Evolutionary conservation across 1,140 invertebrate species (phyloP).

Genomic region (Arion vulgaris): DNA sequence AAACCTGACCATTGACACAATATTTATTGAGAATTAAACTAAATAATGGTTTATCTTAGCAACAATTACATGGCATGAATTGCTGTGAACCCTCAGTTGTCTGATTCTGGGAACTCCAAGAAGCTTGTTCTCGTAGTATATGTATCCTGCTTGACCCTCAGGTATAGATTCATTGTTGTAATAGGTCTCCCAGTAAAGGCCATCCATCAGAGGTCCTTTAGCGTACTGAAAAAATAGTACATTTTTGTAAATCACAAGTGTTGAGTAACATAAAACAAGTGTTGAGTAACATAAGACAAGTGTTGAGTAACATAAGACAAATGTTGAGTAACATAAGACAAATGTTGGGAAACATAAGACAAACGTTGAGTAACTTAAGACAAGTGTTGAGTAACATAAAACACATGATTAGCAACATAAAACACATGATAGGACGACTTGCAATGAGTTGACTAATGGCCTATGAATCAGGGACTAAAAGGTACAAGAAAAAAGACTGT

Average conservation of each 20-base stretch:
- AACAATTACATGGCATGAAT: constrained; percentile 76
- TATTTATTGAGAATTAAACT: too few species aligned
- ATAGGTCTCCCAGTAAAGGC: constrained; percentile 79
- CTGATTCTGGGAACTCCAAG: constrained; percentile 79
- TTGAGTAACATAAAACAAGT: too few species aligned
- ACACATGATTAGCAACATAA: too few species aligned
- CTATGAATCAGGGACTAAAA: too few species aligned
- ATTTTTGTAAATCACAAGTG: background rate
- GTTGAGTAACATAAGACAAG: background rate
- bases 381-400: too few species aligned
- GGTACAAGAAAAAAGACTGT: too few species aligned
- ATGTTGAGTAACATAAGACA: background rate
- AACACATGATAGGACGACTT: too few species aligned
- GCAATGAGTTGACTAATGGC: too few species aligned
- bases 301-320: background rate
- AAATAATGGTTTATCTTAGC: too few species aligned
- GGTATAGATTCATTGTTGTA: constrained; percentile 73
- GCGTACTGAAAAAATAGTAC: constrained; percentile 73
- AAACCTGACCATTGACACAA: too few species aligned
- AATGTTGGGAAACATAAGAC: background rate
- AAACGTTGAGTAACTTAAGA: background rate
- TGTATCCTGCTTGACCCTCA: constrained; percentile 72
- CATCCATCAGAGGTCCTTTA: constrained; percentile 75
- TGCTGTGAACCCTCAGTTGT: constrained; percentile 76
- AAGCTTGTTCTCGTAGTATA: constrained; percentile 80